Base-by-base conservation (phyloP, 2,797 vertebrate species). In the Etheostoma nigrum region DNA sequence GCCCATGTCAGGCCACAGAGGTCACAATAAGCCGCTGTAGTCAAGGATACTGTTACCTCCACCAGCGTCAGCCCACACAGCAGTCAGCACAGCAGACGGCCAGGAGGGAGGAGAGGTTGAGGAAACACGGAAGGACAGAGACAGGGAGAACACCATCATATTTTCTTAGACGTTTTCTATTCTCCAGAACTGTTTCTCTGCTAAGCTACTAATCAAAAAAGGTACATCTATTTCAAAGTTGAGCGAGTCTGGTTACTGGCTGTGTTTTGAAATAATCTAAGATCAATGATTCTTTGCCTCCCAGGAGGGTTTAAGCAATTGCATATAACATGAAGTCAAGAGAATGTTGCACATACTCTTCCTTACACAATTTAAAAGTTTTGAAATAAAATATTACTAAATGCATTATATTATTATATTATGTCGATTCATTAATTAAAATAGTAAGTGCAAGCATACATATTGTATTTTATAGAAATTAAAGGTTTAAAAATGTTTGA, bases 41-140 rank as follows among this genome's bases (percentile, higher is more conserved):
- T 68, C 18, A 48, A 89, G 86, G 89, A 92, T 92, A 87, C 78
- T 76, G 82, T 94, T 92, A 89, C 91, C 85, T 87, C 72, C 74
- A 84, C 44, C 72, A 75, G 82, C 87, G 88, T 92, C 87, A 88
- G 79, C 90, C 86, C 87, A 88, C 90, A 91, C 84, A 87, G 83
- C 86, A 87, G 85, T 88, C 88, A 88, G 87, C 87, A 89, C 84
- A 90, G 76, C 91, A 91, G 86, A 91, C 89, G 90, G 84, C 71
- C 81, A 62, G 76, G 48, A 88, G 79, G 80, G 67, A 85, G 67
- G 72, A 79, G 69, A 87, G 71, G 61, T 70, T 57, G 73, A 87
- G 76, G 76, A 86, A 70, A 82, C 57, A 64, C 53, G 13, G 63
- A 81, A 71, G 67, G 65, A 76, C 70, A 72, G 65, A 80, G 72